These are phyloP conservation scores for Ibycter americanus DNA, from an alignment of 2,797 vertebrate species.

Conservation along the genomic window DNA sequence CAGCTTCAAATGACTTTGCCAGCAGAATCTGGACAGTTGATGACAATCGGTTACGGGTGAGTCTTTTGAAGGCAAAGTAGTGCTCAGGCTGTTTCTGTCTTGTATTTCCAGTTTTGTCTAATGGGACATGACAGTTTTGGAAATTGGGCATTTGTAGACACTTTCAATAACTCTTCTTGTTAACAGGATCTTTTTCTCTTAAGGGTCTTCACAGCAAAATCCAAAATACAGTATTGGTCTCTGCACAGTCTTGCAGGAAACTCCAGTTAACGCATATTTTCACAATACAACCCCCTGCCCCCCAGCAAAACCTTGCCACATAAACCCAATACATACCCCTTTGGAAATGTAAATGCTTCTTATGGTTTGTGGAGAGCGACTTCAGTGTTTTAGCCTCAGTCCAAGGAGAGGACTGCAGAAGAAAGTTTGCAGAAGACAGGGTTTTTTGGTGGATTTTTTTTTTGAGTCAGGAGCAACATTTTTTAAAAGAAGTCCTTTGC, in stretches of 20 bases:
- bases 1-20: slow-evolving; percentile 96
- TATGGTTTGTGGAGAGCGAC: background rate
- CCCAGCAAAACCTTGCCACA: accelerated
- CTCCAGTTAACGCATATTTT: background rate
- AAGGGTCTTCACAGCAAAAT: background rate
- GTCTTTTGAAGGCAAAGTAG: slow-evolving; percentile 3
- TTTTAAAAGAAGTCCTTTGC: background rate
- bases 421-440: background rate
- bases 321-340: background rate
- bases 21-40: slow-evolving; percentile 98
- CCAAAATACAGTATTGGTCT: background rate
- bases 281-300: accelerated
- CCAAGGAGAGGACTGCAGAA: background rate
- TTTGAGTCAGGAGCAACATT: background rate
- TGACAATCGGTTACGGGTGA: slow-evolving; percentile 92
- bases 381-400: background rate
- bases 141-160: background rate
- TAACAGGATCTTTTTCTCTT: background rate
- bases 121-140: background rate
- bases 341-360: background rate
- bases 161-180: background rate
- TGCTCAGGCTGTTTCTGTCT: background rate
- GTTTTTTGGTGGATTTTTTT: background rate
- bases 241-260: background rate
- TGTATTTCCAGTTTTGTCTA: background rate